Conservation (phyloP, 2,888 invertebrate genomes). For the Acleris literana region DNA sequence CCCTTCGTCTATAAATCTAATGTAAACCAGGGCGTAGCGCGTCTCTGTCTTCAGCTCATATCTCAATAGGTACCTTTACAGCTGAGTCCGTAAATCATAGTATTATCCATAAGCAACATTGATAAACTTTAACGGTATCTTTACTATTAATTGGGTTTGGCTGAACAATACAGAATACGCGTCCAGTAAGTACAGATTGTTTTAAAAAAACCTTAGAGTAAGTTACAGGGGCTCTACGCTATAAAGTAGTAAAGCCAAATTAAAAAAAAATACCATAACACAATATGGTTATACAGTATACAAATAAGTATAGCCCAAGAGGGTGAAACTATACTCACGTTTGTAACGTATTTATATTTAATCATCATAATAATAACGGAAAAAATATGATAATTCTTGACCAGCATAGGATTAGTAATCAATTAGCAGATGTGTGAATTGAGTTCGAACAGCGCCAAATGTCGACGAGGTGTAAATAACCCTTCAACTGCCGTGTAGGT, state of each 20-base stretch:
- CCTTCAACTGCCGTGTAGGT: conserved; percentile 38
- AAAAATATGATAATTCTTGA: background rate
- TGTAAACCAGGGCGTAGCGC: conserved; percentile 69
- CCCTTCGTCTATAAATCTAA: conserved; percentile 73
- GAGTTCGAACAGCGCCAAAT: conserved; percentile 54
- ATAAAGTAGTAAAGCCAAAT: too few relatives aligned
- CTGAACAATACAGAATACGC: background rate
- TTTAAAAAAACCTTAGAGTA: too few relatives aligned
- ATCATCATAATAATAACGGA: too few relatives aligned
- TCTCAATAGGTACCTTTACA: conserved; percentile 21
- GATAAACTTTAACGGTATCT: conserved; percentile 17
- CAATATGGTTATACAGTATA: too few relatives aligned
- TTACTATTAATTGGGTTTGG: background rate
- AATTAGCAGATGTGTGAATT: conserved; percentile 50
- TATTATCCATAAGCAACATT: conserved; percentile 6
- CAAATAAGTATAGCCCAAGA: too few relatives aligned
- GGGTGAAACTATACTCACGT: too few relatives aligned
- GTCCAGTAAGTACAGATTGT: background rate
- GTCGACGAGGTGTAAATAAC: conserved; percentile 18
- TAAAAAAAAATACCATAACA: too few relatives aligned
- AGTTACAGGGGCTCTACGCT: too few relatives aligned
- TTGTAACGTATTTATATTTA: too few relatives aligned
- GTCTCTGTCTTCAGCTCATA: conserved; percentile 42
- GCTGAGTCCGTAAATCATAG: conserved; percentile 62
- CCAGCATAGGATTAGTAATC: conserved; percentile 39